These are phyloP conservation scores for Porites lutea DNA, from an alignment of 64 coral and sea anemone species.

Conservation along the genomic window DNA sequence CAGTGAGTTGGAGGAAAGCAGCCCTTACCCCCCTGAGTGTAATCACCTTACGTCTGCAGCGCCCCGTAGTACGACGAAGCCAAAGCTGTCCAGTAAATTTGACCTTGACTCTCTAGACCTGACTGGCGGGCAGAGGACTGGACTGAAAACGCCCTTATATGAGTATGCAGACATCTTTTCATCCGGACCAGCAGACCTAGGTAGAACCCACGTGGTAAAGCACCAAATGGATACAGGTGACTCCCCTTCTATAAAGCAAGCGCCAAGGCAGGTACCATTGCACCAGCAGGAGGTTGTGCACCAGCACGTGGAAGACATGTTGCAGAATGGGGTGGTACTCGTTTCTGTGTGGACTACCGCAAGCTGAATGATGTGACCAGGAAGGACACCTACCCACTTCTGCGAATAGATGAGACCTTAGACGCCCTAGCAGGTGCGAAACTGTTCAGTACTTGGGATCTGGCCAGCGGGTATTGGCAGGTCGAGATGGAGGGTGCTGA, in stretches of 20 bases:
- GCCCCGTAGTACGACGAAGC: background rate
- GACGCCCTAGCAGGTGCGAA: background rate
- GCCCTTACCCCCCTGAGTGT: background rate
- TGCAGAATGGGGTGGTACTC: slow-evolving; percentile 5
- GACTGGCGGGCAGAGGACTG: too few relatives aligned
- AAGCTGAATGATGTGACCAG: too few relatives aligned
- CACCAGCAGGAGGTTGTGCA: background rate
- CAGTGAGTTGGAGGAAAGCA: background rate
- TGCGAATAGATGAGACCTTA: too few relatives aligned
- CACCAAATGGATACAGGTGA: slow-evolving; percentile 54
- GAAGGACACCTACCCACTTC: too few relatives aligned
- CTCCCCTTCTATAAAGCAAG: slow-evolving; percentile 12
- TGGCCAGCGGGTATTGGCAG: slow-evolving; percentile 51
- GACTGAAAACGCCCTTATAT: background rate
- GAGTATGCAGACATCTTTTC: background rate
- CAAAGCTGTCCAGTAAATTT: background rate
- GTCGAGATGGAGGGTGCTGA: background rate
- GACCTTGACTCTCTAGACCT: background rate
- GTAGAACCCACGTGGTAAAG: slow-evolving; percentile 31
- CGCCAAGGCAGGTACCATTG: slow-evolving; percentile 12
- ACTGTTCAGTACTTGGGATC: slow-evolving; percentile 6
- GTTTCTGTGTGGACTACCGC: too few relatives aligned
- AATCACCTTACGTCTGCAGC: background rate
- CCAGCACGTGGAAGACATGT: slow-evolving; percentile 22
- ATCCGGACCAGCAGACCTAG: slow-evolving; percentile 16